A percentile compares a stretch with the other conserved stretches of the same genome.
Evolutionary conservation across 2,797 vertebrate genomes (phyloP).

Genomic region (Choloepus didactylus): DNA sequence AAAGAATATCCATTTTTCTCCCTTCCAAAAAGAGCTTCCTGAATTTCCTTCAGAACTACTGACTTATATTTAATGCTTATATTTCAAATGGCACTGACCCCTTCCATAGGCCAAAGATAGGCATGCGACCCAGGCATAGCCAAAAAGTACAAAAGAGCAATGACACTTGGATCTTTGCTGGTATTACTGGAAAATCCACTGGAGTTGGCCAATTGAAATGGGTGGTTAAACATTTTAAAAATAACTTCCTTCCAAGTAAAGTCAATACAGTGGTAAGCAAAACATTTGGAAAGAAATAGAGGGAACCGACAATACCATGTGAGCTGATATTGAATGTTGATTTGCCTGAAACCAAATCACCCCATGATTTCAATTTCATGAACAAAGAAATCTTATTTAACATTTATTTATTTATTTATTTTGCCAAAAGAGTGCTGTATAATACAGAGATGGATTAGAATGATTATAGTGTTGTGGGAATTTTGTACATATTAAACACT

Average conservation of each 20-base stretch:
- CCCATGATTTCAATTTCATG: neutral
- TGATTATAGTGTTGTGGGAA: neutral
- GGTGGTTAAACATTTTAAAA: neutral
- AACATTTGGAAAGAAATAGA: neutral
- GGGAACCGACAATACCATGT: neutral
- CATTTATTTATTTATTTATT: neutral
- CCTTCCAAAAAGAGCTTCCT: neutral
- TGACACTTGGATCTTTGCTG: neutral
- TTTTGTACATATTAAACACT: neutral
- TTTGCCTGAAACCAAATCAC: neutral
- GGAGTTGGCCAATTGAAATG: neutral
- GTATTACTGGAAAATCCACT: neutral
- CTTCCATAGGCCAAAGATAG: neutral
- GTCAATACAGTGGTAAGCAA: neutral
- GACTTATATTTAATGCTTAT: neutral
- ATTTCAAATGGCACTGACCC: neutral
- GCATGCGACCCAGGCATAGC: neutral
- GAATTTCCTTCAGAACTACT: neutral
- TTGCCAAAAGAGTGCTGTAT: neutral
- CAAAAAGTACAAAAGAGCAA: neutral
- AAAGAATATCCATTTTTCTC: neutral
- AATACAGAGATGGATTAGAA: too few relatives aligned
- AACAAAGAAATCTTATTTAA: neutral
- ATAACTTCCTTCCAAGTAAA: conserved; percentile 21
- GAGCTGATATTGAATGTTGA: neutral